Percentiles rank a stretch among this genome's conserved stretches.
Conservation (phyloP, 1,140 invertebrate genomes). For the Cheumatopsyche charites region DNA sequence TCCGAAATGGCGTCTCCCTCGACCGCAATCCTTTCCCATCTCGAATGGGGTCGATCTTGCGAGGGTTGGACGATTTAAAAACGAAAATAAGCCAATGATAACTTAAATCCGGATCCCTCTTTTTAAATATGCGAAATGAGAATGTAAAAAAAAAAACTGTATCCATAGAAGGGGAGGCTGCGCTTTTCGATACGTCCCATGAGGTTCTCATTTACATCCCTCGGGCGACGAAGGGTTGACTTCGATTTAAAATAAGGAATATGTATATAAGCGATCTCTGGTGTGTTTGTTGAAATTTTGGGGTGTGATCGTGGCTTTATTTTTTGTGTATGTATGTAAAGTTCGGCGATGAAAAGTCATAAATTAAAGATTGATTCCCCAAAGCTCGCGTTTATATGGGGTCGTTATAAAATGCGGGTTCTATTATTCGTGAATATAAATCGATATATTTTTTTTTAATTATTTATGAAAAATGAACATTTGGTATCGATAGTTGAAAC, state of each 20-base stretch:
- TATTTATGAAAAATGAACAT: too few species aligned
- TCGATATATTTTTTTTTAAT: too few species aligned
- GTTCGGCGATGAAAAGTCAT: conserved; percentile 21
- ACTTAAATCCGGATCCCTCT: conserved; percentile 40
- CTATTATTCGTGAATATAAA: too few species aligned
- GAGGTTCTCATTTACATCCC: conserved; percentile 48
- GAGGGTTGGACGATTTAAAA: conserved; percentile 32
- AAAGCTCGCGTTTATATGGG: too few species aligned
- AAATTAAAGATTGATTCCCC: background rate
- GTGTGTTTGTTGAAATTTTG: too few species aligned
- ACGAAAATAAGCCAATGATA: conserved; percentile 45
- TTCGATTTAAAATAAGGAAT: conserved; percentile 19
- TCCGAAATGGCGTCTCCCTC: conserved; percentile 7
- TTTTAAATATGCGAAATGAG: too few species aligned
- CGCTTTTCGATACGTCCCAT: conserved; percentile 20
- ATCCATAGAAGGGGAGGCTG: background rate
- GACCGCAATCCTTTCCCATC: conserved; percentile 13
- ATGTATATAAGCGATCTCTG: conserved; percentile 35
- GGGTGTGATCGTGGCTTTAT: too few species aligned
- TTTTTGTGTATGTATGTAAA: too few species aligned
- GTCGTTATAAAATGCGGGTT: too few species aligned
- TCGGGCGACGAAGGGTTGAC: conserved; percentile 32
- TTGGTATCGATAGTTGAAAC: too few species aligned
- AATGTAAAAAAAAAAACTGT: too few species aligned
- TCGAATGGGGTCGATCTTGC: background rate